Base-by-base conservation (phyloP, 2,113 vertebrate species). In the Zootoca vivipara region DNA sequence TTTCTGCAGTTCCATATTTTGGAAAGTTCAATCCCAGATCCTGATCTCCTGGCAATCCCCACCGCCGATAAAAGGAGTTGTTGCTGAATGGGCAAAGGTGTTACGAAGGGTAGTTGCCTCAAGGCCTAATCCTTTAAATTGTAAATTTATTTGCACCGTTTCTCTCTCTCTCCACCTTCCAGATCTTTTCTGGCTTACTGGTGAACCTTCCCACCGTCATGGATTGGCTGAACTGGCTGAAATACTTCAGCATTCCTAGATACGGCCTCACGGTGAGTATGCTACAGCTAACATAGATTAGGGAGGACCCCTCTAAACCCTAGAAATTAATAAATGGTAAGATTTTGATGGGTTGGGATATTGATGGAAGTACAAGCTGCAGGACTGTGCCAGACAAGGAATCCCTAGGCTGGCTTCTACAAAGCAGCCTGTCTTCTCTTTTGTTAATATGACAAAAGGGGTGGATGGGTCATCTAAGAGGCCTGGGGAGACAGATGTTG, bases 161-260 rank as follows among this genome's bases (percentile, higher is more conserved):
- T 73, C 52, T 70, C 16, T 10, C 16, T 10, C 28, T 42, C 40
- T 64, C 30, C 6, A 52, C 56, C 52, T 84, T 84, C 42, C n/a
- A 96, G 96, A 91, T 96, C 65, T 96, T 96, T 82, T 96, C 96
- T 24, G 96, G 96, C 33, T 94, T 96, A 46, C 86, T 96, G 28
- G 96, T 96, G 88, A 96, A 96, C 78, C 93, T 96, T 30, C 93
- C 96, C 58, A 94, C 93, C 58, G 79, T 96, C 65, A 95, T 95
- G 95, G 85, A 1, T 26, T 96, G 96, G 96, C 73, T 96, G 86
- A 94, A 94, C 90, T 96, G 96, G 96, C 93, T 96, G 58, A 94
- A 96, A 70, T 96, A 96, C 86, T 93, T 96, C 74, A 96, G 96
- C 89, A 96, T 96, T 73, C 95, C 95, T 15, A 89, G 94, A 91